phyloP scores from a whole-genome alignment of 2,797 vertebrate genomes.

The Pogonophryne albipinna region DNA sequence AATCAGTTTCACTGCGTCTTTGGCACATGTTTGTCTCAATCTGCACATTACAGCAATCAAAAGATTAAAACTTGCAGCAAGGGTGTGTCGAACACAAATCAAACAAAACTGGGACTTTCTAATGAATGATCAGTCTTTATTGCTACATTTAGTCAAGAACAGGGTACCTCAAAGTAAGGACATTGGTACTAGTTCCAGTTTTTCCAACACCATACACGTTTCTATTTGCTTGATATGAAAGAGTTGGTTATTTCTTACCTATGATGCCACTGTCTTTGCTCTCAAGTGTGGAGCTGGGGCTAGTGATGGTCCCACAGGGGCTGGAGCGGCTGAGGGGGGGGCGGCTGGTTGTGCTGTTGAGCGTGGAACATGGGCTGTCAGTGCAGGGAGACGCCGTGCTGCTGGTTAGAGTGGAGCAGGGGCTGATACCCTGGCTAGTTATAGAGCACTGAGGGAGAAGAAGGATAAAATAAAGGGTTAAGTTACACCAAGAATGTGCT shows the following conservation, averaged over 20 bases:
- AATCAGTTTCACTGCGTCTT: not conserved
- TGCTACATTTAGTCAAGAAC: not conserved
- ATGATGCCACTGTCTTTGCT: conserved; percentile 99
- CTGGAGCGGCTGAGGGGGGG: conserved; percentile 86
- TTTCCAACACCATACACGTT: not conserved
- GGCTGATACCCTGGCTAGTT: conserved; percentile 92
- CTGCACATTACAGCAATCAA: not conserved
- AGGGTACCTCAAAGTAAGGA: not conserved
- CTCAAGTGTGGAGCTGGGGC: conserved; percentile 98
- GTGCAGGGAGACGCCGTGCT: conserved; percentile 96
- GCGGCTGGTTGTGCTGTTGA: conserved; percentile 91
- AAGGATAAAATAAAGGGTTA: conserved; percentile 35
- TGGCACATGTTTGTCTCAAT: not conserved
- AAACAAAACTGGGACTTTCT: not conserved
- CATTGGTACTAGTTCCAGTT: not conserved
- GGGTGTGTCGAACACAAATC: not conserved
- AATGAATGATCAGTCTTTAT: not conserved
- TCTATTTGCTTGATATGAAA: not conserved
- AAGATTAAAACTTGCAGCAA: not conserved
- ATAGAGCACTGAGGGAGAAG: conserved; percentile 84
- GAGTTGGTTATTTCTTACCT: conserved; percentile 70
- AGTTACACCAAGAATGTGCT: conserved; percentile 28
- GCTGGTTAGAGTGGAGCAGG: conserved; percentile 97
- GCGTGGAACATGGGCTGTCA: conserved; percentile 95
- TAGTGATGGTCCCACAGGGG: conserved; percentile 94